phyloP scores from a whole-genome alignment of 2,797 vertebrate genomes.

The Denticeps clupeoides region DNA sequence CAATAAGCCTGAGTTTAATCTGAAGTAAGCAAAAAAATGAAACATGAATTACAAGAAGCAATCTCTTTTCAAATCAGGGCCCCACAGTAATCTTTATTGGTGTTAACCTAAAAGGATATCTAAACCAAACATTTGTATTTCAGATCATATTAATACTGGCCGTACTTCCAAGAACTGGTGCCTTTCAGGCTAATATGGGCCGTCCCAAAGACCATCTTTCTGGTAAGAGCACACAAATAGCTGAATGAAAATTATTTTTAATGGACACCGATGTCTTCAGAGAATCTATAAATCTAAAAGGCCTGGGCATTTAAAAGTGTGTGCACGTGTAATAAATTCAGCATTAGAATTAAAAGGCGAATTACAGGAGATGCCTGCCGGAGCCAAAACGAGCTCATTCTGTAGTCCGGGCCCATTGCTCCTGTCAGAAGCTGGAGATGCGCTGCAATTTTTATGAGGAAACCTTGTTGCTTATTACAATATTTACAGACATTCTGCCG shows the following conservation, averaged over 20 bases:
- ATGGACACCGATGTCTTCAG: background rate
- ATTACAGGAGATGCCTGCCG: slow-evolving; percentile 25
- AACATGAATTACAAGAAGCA: no score
- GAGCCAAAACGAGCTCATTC: slow-evolving; percentile 34
- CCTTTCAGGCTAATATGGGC: no score
- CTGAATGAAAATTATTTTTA: slow-evolving; percentile 17
- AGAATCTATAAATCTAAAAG: slow-evolving; percentile 7
- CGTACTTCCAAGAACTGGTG: no score
- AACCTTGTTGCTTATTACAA: slow-evolving; percentile 59
- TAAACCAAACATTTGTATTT: no score
- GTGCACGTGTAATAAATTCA: slow-evolving; percentile 11
- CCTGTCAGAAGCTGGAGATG: slow-evolving; percentile 53
- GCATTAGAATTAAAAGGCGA: slow-evolving; percentile 27
- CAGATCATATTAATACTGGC: no score
- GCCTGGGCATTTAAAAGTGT: slow-evolving; percentile 35
- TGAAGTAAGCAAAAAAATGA: no score
- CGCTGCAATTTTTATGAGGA: slow-evolving; percentile 61
- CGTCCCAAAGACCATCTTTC: slow-evolving; percentile 35
- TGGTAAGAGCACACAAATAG: slow-evolving; percentile 16
- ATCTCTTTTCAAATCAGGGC: no score
- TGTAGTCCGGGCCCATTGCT: slow-evolving; percentile 50
- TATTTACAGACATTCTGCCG: slow-evolving; percentile 58
- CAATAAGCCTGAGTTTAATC: no score
- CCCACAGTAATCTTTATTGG: no score
- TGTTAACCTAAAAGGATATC: no score